phyloP scores from a whole-genome alignment of 2,797 vertebrate genomes.

The Sebastes ruberrimus region DNA sequence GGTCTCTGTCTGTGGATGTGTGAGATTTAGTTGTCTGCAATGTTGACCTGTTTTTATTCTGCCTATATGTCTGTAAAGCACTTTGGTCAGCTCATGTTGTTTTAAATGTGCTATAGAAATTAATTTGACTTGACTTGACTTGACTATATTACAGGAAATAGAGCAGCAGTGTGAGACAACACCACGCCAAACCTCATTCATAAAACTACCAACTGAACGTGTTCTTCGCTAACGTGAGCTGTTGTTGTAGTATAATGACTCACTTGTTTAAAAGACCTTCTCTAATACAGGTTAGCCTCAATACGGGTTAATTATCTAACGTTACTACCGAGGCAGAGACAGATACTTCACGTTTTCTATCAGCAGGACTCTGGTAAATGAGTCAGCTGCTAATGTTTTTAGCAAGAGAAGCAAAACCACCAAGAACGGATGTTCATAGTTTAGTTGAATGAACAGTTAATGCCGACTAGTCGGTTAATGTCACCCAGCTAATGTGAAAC shows the following conservation, averaged over 20 bases:
- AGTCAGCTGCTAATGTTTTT: not conserved
- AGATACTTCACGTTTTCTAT: too few species aligned
- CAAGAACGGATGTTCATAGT: not conserved
- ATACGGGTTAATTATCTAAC: not conserved
- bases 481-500: not conserved
- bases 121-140: too few species aligned
- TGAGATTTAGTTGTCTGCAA: too few species aligned
- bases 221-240: not conserved
- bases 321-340: not conserved
- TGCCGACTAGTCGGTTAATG: not conserved
- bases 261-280: not conserved
- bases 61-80: too few species aligned
- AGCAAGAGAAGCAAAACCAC: not conserved
- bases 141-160: too few species aligned
- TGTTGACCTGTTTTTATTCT: too few species aligned
- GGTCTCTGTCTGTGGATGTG: too few species aligned
- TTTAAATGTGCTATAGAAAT: too few species aligned
- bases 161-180: not conserved
- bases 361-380: not conserved
- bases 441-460: not conserved
- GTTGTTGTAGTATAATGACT: not conserved
- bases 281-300: not conserved
- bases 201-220: too few species aligned
- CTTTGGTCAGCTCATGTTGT: too few species aligned
- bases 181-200: not conserved